Base-by-base conservation (phyloP, 2,113 vertebrate genomes). In the Carassius gibelio region DNA sequence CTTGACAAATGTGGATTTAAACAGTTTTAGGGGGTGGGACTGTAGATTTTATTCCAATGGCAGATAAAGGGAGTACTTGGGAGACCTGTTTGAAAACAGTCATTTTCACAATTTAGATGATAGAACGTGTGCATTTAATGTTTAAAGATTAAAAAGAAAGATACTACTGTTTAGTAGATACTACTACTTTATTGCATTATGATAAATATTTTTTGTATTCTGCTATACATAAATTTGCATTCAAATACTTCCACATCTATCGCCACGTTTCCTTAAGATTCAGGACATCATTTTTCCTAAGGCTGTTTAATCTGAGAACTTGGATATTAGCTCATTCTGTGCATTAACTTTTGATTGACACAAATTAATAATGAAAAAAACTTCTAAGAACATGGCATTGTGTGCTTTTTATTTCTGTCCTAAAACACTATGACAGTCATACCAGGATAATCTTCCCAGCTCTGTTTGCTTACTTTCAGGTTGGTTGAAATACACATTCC, bases 331-430 rank as follows among this genome's bases (percentile, higher is more conserved):
- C 48, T 62, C 52, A 64, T 50, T 42, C 74, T 26, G 62, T 59
- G 45, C 69, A 84, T 80, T 84, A 84, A 87, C 81, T 26, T 84
- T 87, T 84, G 30, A 87, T 87, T 87, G 38, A 75, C 34, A 74
- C 42, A 84, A 62, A 80, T 80, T 34, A 55, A 75, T 55, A 8
- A 64, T 82, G 85, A 82, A 45, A 77, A 30, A 50, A 75, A 50
- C 26, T 48, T 64, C 81, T 62, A 50, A 83, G 50, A 78, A 83
- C 45, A 83, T 13, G 8, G 85, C 48, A 76, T 59, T 14, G 36
- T 75, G 5, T 71, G 52, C 14, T 62, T 30, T 61, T 52, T 48
- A 52, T 45, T 36, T 84, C 7, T 68, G 34, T 50, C 61, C 64
- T 69, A 17, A 36, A 23, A 52, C 26, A 19, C 17, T 36, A 17